These are phyloP conservation scores for Falco biarmicus DNA, from an alignment of 2,797 vertebrate genomes.

Conservation along the genomic window DNA sequence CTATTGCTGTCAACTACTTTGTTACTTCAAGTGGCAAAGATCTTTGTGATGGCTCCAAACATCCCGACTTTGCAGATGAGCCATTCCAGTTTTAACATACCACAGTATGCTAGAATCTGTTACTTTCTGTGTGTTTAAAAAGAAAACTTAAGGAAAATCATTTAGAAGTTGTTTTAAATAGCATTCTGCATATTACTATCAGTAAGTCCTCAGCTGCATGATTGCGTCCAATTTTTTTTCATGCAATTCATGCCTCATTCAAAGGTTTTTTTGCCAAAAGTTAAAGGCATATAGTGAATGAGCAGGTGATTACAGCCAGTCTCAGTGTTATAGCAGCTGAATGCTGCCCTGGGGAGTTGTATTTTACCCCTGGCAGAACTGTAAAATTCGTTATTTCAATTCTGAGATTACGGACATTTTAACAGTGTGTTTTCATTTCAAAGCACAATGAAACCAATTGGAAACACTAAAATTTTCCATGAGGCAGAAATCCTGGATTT, in stretches of 20 bases:
- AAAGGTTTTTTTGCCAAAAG: background rate
- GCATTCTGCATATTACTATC: background rate
- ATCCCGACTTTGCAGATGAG: background rate
- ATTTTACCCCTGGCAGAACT: conserved; percentile 66
- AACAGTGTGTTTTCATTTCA: conserved; percentile 61
- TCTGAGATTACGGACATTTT: conserved; percentile 42
- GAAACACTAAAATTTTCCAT: conserved; percentile 68
- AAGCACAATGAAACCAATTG: conserved; percentile 65
- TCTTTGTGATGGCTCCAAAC: background rate
- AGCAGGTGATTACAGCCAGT: conserved; percentile 56
- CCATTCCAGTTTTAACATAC: background rate
- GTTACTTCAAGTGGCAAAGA: background rate
- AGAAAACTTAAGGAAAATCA: background rate
- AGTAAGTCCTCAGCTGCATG: background rate
- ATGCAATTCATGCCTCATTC: background rate
- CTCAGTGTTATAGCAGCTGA: conserved; percentile 30
- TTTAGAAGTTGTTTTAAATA: background rate
- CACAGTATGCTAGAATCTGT: background rate
- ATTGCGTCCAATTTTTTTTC: background rate
- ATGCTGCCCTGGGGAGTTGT: conserved; percentile 64
- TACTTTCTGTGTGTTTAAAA: background rate
- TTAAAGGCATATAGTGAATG: conserved; percentile 28
- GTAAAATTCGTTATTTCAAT: conserved; percentile 69
- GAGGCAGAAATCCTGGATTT: conserved; percentile 60
- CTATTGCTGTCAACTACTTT: background rate